phyloP scores from a whole-genome alignment of 1,140 invertebrate genomes.

The Drosophila seguyi region DNA sequence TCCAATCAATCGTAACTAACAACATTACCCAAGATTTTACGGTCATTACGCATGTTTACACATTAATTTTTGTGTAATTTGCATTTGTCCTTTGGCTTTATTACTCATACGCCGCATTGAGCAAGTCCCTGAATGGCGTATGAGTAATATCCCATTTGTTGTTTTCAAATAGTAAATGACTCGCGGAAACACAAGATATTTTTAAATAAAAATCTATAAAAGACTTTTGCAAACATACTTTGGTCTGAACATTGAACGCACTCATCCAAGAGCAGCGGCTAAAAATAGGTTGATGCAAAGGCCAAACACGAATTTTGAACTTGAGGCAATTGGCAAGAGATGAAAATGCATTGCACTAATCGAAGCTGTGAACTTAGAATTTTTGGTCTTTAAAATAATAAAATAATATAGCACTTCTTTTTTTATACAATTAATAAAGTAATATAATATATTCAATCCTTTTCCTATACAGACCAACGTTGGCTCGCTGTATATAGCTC shows the following conservation, averaged over 20 bases:
- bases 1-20: background rate
- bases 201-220: slow-evolving; percentile 41
- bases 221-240: slow-evolving; percentile 29
- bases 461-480: slow-evolving; percentile 66
- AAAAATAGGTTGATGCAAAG: slow-evolving; percentile 65
- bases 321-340: slow-evolving; percentile 46
- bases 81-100: slow-evolving; percentile 24
- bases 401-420: too few species aligned
- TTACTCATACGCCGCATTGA: slow-evolving; percentile 39
- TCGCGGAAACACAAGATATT: slow-evolving; percentile 65
- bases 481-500: slow-evolving; percentile 82
- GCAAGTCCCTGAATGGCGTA: slow-evolving; percentile 12
- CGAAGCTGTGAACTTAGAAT: background rate
- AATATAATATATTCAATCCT: too few species aligned
- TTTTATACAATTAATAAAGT: too few species aligned
- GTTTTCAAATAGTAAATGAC: slow-evolving; percentile 10
- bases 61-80: slow-evolving; percentile 14
- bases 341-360: background rate
- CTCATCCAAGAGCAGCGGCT: slow-evolving; percentile 47
- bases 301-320: slow-evolving; percentile 82
- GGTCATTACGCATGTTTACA: slow-evolving; percentile 4
- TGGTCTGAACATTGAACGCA: slow-evolving; percentile 69
- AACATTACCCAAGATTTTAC: background rate
- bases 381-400: too few species aligned
- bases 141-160: slow-evolving; percentile 45